phyloP scores from a whole-genome alignment of 2,797 vertebrate genomes.

The Typhlichthys eigenmanni region DNA sequence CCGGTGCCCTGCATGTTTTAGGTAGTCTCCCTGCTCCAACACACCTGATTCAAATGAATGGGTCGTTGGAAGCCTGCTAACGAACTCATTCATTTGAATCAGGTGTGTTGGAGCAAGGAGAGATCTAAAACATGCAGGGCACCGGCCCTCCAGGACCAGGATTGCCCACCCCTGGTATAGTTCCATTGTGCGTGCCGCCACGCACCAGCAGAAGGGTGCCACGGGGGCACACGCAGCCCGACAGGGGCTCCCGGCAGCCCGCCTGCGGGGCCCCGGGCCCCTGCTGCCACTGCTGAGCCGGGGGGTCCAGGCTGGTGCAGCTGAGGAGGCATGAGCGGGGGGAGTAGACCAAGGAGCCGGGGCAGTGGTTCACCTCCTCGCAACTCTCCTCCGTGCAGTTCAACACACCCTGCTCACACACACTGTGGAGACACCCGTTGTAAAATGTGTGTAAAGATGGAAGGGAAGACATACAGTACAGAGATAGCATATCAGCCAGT shows the following conservation, averaged over 20 bases:
- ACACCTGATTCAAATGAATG: no score
- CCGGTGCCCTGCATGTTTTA: no score
- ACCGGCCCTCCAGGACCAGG: no score
- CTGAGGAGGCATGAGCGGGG: conserved; percentile 85
- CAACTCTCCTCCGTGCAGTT: conserved; percentile 79
- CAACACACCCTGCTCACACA: conserved; percentile 78
- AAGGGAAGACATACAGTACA: no score
- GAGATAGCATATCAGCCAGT: no score
- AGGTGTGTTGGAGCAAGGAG: no score
- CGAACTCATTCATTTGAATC: no score
- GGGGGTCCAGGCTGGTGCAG: conserved; percentile 75
- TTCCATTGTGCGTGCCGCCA: conserved; percentile 4
- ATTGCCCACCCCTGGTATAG: no score
- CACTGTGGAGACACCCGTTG: conserved; percentile 53
- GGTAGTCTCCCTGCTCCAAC: no score
- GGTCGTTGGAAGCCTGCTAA: no score
- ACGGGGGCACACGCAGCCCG: conserved; percentile 86
- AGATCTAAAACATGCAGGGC: no score
- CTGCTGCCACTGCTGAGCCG: conserved; percentile 51
- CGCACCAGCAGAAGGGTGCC: conserved; percentile 84
- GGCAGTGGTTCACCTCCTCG: conserved; percentile 74
- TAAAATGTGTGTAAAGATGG: no score
- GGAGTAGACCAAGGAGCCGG: conserved; percentile 76
- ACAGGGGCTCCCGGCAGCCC: conserved; percentile 72
- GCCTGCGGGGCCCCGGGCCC: conserved; percentile 37